Base-by-base conservation (phyloP, 2,888 invertebrate genomes). In the Ophion obscuratus region DNA sequence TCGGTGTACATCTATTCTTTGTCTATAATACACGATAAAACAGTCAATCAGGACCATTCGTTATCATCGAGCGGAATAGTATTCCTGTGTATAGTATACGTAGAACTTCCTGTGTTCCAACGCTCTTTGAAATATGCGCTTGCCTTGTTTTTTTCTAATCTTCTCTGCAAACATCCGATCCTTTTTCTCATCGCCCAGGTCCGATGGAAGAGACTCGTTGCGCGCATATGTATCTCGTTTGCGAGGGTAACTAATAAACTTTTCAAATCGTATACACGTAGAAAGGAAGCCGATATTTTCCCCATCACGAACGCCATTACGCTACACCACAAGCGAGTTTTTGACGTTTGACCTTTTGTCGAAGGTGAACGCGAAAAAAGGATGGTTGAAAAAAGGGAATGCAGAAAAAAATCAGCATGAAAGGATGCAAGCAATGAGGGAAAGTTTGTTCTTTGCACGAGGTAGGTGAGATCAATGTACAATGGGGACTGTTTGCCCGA, bases 371-470 rank as follows among this genome's bases (percentile, higher is more conserved):
- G 53, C 59, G 44, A 71, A 62, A 70, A 64, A 47, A 68, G 47
- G 53, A 40, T n/a, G 31, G 44, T 36, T 17, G 17, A 59, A 70
- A 53, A 14, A 40, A 73, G 9, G 20, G 24, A 57, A 44, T 53
- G 17, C 11, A 40, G 27, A 64, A 74, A 75, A 27, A 73, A 62
- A 64, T 36, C 36, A 67, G 53, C 10, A n/a, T 17, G 36, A 78
- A 83, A 47, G 75, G 59, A 79, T 36, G 70, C n/a, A 27, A 74
- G 68, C 53, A 73, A 53, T 40, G 59, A 78, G 20, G 20, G 61
- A 81, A 86, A 81, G 71, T 83, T 86, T 86, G 80, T 80, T 86
- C 59, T 80, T 77, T 83, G 74, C 77, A 44, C 74, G 73, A 81
- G 73, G 83, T 71, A 61, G 74, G 74, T 67, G 75, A 75, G 85